phyloP scores from a whole-genome alignment of 1,140 invertebrate species.

The Brachionus manjavacas region DNA sequence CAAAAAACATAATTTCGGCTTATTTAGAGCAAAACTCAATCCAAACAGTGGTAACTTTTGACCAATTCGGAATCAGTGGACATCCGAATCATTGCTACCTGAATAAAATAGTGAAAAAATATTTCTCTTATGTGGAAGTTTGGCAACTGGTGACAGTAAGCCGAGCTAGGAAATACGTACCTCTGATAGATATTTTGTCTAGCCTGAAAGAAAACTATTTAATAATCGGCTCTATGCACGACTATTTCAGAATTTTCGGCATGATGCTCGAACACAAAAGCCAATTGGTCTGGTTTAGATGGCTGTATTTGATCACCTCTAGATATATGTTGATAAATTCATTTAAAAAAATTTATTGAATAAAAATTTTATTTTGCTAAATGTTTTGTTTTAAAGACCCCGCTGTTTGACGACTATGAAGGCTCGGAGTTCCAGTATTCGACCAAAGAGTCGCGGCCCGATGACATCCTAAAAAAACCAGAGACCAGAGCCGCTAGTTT shows the following conservation, averaged over 20 bases:
- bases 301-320: constrained; percentile 30
- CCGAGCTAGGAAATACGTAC: background rate
- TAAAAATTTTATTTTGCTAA: background rate
- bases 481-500: background rate
- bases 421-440: constrained; percentile 33
- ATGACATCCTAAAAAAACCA: background rate
- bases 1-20: constrained; percentile 65
- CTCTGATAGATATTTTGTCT: background rate
- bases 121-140: background rate
- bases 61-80: constrained; percentile 77
- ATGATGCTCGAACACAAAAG: constrained; percentile 30
- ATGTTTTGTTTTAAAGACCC: background rate
- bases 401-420: constrained; percentile 31
- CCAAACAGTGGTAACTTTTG: constrained; percentile 78
- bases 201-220: background rate
- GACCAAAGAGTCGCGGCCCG: background rate
- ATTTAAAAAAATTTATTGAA: constrained; percentile 29
- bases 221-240: background rate
- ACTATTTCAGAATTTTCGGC: background rate
- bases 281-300: constrained; percentile 42
- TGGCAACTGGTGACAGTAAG: background rate
- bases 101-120: background rate
- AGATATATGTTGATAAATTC: constrained; percentile 39
- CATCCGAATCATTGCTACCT: constrained; percentile 72
- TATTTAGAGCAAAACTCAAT: constrained; percentile 60